phyloP scores from a whole-genome alignment of 2,888 invertebrate genomes.

The Limnephilus lunatus region DNA sequence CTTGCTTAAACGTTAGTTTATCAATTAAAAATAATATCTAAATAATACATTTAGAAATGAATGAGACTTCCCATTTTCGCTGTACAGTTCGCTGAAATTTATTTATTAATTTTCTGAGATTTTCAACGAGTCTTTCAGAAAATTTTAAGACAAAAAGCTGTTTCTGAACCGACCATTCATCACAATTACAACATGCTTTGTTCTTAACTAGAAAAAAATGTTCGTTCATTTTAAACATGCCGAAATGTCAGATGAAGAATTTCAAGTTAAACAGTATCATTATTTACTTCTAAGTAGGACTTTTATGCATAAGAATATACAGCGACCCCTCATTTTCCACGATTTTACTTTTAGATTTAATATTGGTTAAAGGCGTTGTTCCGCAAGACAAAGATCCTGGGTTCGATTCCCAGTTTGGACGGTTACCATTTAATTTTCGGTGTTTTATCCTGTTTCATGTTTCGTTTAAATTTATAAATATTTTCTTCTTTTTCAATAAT shows the following conservation, averaged over 20 bases:
- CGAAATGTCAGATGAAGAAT: not conserved
- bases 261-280: not conserved
- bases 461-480: no score
- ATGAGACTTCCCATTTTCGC: no score
- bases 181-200: not conserved
- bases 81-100: no score
- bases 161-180: not conserved
- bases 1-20: no score
- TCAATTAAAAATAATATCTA: no score
- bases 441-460: no score
- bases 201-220: not conserved
- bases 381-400: no score
- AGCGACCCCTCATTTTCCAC: not conserved
- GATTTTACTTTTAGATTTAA: not conserved
- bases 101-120: not conserved
- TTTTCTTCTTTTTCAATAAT: no score
- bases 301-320: not conserved
- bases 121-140: not conserved
- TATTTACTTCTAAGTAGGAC: not conserved
- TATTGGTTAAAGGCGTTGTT: no score
- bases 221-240: not conserved
- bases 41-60: not conserved
- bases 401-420: no score
- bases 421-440: no score
- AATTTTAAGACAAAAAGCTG: not conserved